phyloP scores from a whole-genome alignment of 2,113 vertebrate species.

The Lepus americanus region DNA sequence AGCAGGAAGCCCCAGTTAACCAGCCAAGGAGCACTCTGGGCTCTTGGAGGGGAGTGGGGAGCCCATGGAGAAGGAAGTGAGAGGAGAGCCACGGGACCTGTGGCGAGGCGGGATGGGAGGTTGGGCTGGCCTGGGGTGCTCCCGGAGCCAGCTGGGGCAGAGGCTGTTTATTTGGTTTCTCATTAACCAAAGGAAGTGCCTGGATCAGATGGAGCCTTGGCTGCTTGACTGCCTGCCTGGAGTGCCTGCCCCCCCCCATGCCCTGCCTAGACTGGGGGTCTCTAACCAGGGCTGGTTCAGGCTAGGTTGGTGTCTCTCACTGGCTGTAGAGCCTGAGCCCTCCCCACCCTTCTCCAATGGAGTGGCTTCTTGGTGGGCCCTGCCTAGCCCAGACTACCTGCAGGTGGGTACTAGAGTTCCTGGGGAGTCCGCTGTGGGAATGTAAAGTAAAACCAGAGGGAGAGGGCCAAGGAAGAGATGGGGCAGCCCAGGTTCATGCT shows the following conservation, averaged over 20 bases:
- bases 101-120: slow-evolving; percentile 34
- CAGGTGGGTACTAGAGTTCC: neutral
- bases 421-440: slow-evolving; percentile 9
- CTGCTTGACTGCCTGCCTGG: slow-evolving; percentile 71
- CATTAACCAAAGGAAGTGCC: slow-evolving; percentile 83
- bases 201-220: slow-evolving; percentile 76
- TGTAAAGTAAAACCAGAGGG: slow-evolving; percentile 38
- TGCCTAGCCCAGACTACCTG: neutral
- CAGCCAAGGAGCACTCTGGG: slow-evolving; percentile 72
- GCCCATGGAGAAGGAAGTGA: neutral
- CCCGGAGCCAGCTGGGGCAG: slow-evolving; percentile 80
- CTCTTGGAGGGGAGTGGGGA: slow-evolving; percentile 43
- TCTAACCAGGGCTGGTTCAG: slow-evolving; percentile 48
- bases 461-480: neutral
- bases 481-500: neutral
- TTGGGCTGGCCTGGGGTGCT: slow-evolving; percentile 66
- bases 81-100: slow-evolving; percentile 36
- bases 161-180: slow-evolving; percentile 82
- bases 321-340: neutral
- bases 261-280: slow-evolving; percentile 29
- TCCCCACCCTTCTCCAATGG: neutral
- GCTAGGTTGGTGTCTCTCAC: slow-evolving; percentile 17
- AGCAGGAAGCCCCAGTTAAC: slow-evolving; percentile 62
- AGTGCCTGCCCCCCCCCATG: slow-evolving; percentile 23
- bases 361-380: neutral